Base-by-base conservation (phyloP, 2,888 invertebrate genomes). In the Stictocephala bisonia region DNA sequence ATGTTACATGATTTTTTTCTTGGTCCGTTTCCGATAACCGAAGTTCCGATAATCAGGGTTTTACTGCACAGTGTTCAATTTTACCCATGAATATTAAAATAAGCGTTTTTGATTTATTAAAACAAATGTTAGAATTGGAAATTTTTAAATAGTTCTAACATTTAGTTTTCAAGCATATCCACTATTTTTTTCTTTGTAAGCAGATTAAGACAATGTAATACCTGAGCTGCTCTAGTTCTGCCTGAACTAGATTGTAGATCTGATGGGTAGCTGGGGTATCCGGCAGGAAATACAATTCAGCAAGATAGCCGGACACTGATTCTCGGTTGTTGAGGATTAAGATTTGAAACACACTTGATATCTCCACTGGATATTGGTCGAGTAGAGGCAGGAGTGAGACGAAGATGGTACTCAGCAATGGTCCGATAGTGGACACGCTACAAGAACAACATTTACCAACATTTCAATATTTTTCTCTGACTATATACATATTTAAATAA, bases 271-370 rank as follows among this genome's bases (percentile, higher is more conserved):
- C n/a, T 56, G 78, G 70, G 27, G 74, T 72, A 77, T 92, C 90
- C 68, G 86, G 85, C 35, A 96, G 85, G 80, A 97, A 97, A 84
- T 95, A 95, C 31, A 97, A 85, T 82, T 96, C 95, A 0, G 91
- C 87, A 77, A 96, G 91, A 80, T 92, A 87, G 1, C 87, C 85
- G 68, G 90, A 88, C 29, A 95, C 82, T 41, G 88, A 83, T 58
- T 87, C 86, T 78, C 90, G 90, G 80, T 93, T 93, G 78, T 90
- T 88, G 0, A 94, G 83, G 2, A 96, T 88, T 13, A 96, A 86
- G 82, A 90, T 95, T 73, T 90, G 89, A 77, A 95, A 91, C 79
- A 96, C 92, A 58, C 88, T 87, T 76, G 93, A 91, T 4, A 94
- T 90, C 84, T 92, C 90, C 40, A 86, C 85, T 0, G 91, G 90